phyloP scores from a whole-genome alignment of 2,797 vertebrate genomes.

The Microctenopoma lineatum region DNA sequence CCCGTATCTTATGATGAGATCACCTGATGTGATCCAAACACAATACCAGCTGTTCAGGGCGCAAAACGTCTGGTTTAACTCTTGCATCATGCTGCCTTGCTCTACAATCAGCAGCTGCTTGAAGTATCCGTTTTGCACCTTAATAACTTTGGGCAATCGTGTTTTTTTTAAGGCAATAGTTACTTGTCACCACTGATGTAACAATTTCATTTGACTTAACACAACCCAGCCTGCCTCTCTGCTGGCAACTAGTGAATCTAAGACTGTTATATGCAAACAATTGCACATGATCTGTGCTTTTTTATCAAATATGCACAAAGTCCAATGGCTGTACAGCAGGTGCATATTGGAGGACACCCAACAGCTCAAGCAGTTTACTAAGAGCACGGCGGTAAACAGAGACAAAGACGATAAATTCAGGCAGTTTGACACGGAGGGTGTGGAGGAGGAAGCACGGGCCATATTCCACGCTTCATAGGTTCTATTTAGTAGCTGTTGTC shows the following conservation, averaged over 20 bases:
- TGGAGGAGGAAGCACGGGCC: slow-evolving; percentile 16
- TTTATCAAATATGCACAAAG: slow-evolving; percentile 5
- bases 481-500: slow-evolving; percentile 55
- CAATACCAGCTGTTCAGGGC: too few species aligned
- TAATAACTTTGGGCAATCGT: neutral
- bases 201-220: slow-evolving; percentile 3
- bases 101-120: too few species aligned
- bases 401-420: slow-evolving; percentile 6
- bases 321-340: slow-evolving; percentile 10
- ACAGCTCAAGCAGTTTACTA: neutral
- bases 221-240: neutral
- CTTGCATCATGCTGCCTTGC: too few species aligned
- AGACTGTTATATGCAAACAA: slow-evolving; percentile 7
- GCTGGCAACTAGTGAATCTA: slow-evolving; percentile 19
- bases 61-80: too few species aligned
- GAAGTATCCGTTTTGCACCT: too few species aligned
- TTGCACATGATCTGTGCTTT: slow-evolving; percentile 22
- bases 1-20: neutral
- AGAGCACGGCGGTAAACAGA: neutral
- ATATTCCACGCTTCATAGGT: slow-evolving; percentile 25
- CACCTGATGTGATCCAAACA: too few species aligned
- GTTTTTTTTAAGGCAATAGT: too few species aligned
- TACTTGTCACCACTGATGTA: neutral
- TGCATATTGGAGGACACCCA: slow-evolving; percentile 17
- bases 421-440: neutral